Evolutionary conservation across 2,113 vertebrate genomes (phyloP).

Genomic region (Tamias sibiricus): DNA sequence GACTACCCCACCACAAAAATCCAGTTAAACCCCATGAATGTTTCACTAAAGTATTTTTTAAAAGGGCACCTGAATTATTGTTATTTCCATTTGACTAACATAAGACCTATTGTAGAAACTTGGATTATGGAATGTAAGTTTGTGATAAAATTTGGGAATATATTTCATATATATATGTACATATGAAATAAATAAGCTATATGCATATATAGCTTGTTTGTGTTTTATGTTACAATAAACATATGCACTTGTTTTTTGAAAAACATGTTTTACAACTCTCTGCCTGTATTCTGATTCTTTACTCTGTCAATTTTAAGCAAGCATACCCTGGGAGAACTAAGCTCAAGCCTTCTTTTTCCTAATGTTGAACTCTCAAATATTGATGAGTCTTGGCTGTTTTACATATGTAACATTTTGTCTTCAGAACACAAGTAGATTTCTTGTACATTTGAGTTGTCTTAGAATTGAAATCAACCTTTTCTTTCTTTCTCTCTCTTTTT

Average conservation of each 20-base stretch:
- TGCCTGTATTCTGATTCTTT: neutral
- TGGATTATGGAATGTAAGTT: slow-evolving; percentile 2
- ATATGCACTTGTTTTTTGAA: neutral
- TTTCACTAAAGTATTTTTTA: neutral
- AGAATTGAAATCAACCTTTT: slow-evolving; percentile 10
- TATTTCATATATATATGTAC: too few relatives aligned
- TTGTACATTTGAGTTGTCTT: neutral
- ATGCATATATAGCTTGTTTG: neutral
- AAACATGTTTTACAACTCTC: neutral
- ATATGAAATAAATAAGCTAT: too few relatives aligned
- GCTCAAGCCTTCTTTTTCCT: neutral
- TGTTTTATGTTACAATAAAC: neutral
- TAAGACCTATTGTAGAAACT: neutral
- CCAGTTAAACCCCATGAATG: too few relatives aligned
- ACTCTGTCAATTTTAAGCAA: slow-evolving; percentile 29
- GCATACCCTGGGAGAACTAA: neutral
- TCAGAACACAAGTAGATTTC: neutral
- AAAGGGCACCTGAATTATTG: neutral
- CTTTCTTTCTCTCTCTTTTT: neutral
- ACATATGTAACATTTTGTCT: neutral
- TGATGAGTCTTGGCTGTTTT: neutral
- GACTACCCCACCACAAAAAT: too few relatives aligned
- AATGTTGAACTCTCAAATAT: slow-evolving; percentile 27
- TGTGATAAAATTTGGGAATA: neutral
- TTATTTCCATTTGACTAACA: neutral